Conservation (phyloP, 2,888 invertebrate genomes). For the Diloba caeruleocephala region DNA sequence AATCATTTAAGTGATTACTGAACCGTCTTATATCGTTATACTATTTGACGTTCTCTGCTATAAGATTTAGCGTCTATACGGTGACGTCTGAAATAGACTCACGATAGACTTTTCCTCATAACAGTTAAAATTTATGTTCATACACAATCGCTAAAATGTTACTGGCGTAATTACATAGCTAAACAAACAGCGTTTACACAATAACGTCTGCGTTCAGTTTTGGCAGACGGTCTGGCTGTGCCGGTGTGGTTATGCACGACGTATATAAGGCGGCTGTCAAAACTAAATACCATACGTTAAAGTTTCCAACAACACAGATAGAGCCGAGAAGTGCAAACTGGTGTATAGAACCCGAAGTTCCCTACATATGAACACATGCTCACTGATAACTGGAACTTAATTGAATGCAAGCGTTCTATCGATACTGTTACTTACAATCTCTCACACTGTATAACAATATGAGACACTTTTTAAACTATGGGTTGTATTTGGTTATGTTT, state of each 20-base stretch:
- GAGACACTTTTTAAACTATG: too few relatives aligned
- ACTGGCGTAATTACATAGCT: slow-evolving; percentile 45
- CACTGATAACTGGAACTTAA: slow-evolving; percentile 26
- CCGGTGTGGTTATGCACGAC: too few relatives aligned
- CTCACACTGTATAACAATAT: not conserved
- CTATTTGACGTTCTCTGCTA: too few relatives aligned
- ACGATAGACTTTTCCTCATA: slow-evolving; percentile 9
- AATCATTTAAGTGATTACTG: too few relatives aligned
- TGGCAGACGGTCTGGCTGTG: slow-evolving; percentile 33
- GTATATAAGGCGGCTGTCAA: slow-evolving; percentile 27
- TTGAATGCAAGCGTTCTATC: slow-evolving; percentile 6
- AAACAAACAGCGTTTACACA: slow-evolving; percentile 54
- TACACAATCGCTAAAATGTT: slow-evolving; percentile 42
- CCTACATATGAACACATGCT: slow-evolving; percentile 26
- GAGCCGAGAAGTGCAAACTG: slow-evolving; percentile 21
- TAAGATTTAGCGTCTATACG: not conserved
- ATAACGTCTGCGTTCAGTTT: slow-evolving; percentile 41
- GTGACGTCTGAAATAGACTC: slow-evolving; percentile 4
- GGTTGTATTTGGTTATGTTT: too few relatives aligned
- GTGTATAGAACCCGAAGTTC: slow-evolving; percentile 17
- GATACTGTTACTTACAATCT: slow-evolving; percentile 1
- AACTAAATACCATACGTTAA: slow-evolving; percentile 30
- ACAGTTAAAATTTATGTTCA: slow-evolving; percentile 17
- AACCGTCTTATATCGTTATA: too few relatives aligned
- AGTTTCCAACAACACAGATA: slow-evolving; percentile 36